Evolutionary conservation across 2,113 vertebrate genomes (phyloP).

Genomic region (Vulpes vulpes): DNA sequence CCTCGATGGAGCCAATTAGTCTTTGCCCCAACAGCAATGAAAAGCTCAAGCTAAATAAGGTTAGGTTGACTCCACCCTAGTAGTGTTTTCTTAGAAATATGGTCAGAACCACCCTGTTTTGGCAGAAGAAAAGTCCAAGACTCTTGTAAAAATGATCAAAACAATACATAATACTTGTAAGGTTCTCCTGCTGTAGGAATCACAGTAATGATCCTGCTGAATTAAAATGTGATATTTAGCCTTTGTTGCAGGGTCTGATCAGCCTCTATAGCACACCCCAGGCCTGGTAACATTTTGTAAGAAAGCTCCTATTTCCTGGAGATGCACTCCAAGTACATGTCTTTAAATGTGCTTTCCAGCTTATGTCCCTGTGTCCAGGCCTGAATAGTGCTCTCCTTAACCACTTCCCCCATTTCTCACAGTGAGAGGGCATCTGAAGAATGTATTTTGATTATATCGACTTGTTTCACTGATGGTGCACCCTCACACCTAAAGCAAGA

Average conservation of each 20-base stretch:
- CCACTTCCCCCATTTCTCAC: background rate
- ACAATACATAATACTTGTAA: background rate
- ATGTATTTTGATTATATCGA: background rate
- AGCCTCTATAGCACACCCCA: background rate
- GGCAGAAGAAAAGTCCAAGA: background rate
- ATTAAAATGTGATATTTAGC: background rate
- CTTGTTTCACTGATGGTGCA: background rate
- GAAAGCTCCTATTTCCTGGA: background rate
- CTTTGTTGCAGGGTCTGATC: accelerated
- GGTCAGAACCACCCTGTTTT: background rate
- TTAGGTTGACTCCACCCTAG: background rate
- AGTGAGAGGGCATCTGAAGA: background rate
- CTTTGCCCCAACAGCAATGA: background rate
- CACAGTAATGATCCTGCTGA: background rate
- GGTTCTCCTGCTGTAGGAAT: background rate
- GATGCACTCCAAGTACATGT: background rate
- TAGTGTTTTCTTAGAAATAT: constrained; percentile 35
- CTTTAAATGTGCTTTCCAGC: background rate
- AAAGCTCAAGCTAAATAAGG: constrained; percentile 12
- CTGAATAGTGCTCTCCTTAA: background rate
- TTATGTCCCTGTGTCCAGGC: background rate
- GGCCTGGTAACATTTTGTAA: background rate
- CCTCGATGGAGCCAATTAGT: background rate
- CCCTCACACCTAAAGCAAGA: background rate
- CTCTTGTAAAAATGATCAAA: background rate